Conservation (phyloP, 1,140 invertebrate genomes). For the Seison nebaliae region DNA sequence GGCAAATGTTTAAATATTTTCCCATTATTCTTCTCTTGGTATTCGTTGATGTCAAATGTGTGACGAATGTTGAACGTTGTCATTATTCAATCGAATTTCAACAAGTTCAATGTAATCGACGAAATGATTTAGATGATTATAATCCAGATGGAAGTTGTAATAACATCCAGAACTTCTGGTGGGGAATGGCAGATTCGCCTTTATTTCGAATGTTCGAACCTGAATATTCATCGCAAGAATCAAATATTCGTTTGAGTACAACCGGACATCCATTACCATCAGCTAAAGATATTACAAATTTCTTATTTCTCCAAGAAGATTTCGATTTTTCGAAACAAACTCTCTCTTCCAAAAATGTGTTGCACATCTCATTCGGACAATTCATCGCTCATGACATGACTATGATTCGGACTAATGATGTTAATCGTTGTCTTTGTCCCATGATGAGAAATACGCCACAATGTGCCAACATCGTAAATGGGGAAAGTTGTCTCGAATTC, state of each 20-base stretch:
- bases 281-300: constrained; percentile 4
- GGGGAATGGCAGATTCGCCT: constrained; percentile 9
- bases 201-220: constrained; percentile 6
- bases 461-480: too few relatives aligned
- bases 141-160: constrained; percentile 12
- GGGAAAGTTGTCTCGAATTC: too few relatives aligned
- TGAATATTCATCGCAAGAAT: constrained; percentile 1
- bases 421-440: background rate
- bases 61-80: too few relatives aligned
- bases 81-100: too few relatives aligned
- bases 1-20: too few relatives aligned
- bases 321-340: constrained; percentile 3
- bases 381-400: constrained; percentile 11
- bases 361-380: constrained; percentile 12
- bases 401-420: constrained; percentile 4
- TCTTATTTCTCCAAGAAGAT: background rate
- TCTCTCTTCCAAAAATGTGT: too few relatives aligned
- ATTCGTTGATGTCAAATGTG: too few relatives aligned
- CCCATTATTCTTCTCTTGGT: too few relatives aligned
- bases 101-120: too few relatives aligned
- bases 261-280: constrained; percentile 2
- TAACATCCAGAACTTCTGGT: constrained; percentile 5
- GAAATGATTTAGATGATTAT: too few relatives aligned
- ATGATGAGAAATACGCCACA: too few relatives aligned
- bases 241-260: background rate